Conservation (phyloP, 1,140 invertebrate genomes). For the Anoplophora glabripennis region DNA sequence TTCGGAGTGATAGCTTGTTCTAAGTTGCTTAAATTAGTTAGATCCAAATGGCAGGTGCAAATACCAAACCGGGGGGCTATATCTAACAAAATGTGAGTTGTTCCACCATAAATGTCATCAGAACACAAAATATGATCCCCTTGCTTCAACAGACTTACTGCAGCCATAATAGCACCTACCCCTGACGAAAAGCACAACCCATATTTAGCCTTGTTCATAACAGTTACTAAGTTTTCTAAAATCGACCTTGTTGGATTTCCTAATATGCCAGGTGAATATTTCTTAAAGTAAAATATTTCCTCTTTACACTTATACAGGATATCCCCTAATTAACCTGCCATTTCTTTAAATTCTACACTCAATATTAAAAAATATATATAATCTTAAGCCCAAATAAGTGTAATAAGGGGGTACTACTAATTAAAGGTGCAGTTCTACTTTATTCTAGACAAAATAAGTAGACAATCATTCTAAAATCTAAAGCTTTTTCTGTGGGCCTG, state of each 20-base stretch:
- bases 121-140: constrained; percentile 91
- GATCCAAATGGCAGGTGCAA: constrained; percentile 76
- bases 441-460: too few relatives aligned
- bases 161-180: constrained; percentile 75
- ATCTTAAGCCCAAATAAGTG: too few relatives aligned
- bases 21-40: constrained; percentile 66
- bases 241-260: constrained; percentile 92
- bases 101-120: constrained; percentile 96
- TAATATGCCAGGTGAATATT: constrained; percentile 88
- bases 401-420: too few relatives aligned
- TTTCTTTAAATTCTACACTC: too few relatives aligned
- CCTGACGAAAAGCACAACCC: constrained; percentile 85
- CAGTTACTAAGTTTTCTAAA: constrained; percentile 85
- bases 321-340: too few relatives aligned
- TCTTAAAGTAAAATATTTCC: constrained; percentile 54
- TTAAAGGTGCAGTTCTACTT: too few relatives aligned
- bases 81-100: constrained; percentile 63
- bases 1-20: constrained; percentile 71
- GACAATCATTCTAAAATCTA: too few relatives aligned
- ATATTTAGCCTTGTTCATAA: constrained; percentile 86
- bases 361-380: too few relatives aligned
- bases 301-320: too few relatives aligned
- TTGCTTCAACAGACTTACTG: constrained; percentile 69
- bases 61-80: constrained; percentile 69
- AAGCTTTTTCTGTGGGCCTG: too few relatives aligned